A percentile compares a stretch with the other conserved stretches of the same genome.
Evolutionary conservation across 2,888 invertebrate genomes (phyloP).

Genomic region (Flexamia atlantica): DNA sequence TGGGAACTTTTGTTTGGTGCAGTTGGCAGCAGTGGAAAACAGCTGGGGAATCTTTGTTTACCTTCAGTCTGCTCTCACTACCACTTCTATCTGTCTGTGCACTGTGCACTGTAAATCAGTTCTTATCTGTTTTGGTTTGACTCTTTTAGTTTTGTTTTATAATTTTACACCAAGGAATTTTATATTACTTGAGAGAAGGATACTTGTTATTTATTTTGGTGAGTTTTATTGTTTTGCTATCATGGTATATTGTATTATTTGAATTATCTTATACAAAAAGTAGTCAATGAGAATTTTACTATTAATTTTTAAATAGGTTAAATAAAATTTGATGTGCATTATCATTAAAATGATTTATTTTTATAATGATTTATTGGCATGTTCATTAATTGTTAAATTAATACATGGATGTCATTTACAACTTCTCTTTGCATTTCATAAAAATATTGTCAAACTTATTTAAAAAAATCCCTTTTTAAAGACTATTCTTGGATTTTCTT

Average conservation of each 20-base stretch:
- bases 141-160: not conserved
- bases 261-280: not conserved
- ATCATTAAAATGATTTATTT: no score
- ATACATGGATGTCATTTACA: no score
- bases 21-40: conserved; percentile 26
- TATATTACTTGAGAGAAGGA: not conserved
- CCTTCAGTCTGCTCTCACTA: conserved; percentile 6
- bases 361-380: no score
- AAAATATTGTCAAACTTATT: no score
- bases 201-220: not conserved
- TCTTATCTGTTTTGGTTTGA: not conserved
- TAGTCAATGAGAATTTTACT: no score
- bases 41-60: conserved; percentile 28
- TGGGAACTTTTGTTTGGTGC: not conserved
- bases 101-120: not conserved
- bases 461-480: no score
- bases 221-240: not conserved
- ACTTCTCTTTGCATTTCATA: no score
- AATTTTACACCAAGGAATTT: no score
- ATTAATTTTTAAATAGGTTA: no score
- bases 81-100: not conserved
- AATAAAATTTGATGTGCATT: no score
- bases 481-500: no score
- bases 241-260: not conserved
- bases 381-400: no score